Base-by-base conservation (phyloP, 2,888 invertebrate genomes). In the Stegana nigrithorax region DNA sequence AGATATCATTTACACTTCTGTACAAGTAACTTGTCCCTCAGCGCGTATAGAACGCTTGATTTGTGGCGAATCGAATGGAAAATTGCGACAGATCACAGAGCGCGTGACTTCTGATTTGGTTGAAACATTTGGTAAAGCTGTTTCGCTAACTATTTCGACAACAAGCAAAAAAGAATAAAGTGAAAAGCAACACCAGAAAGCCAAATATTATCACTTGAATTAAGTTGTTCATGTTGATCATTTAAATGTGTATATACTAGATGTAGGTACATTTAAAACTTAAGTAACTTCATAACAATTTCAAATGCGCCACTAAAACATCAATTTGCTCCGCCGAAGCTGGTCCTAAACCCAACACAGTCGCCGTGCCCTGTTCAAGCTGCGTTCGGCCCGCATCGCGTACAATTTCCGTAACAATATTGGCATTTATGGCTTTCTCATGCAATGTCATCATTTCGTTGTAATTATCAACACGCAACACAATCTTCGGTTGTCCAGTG, bases 301-400 rank as follows among this genome's bases (percentile, higher is more conserved):
- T 91, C 55, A 92, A 86, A 76, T 89, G 86, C 44, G 87, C 87
- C n/a, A 91, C 90, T 59, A 92, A 81, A 74, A 87, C 82, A 75
- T 92, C 89, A 55, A 93, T 84, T 62, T 88, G 80, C 17, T 85
- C 82, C 36, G 82, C 84, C 36, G 86, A 84, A 64, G 89, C 91
- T 56, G 93, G 93, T 29, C 93, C 93, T 63, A 93, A 87, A n/a
- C 92, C 93, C 53, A 93, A 78, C 8, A 91, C 91, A 6, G 93
- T 92, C 29, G 88, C 86, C 12, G 92, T 91, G 2, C 92, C 92
- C 55, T 88, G 81, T 21, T 87, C 86, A 39, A 93, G 85, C 84
- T 93, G 91, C 12, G 93, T 93, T 72, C 87, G 88, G 0, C 93
- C 93, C 17, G 92, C 92, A 86, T 93, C 93, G 66, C 86, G 85